Conservation (phyloP, 2,113 vertebrate species). For the Hippolais icterina region DNA sequence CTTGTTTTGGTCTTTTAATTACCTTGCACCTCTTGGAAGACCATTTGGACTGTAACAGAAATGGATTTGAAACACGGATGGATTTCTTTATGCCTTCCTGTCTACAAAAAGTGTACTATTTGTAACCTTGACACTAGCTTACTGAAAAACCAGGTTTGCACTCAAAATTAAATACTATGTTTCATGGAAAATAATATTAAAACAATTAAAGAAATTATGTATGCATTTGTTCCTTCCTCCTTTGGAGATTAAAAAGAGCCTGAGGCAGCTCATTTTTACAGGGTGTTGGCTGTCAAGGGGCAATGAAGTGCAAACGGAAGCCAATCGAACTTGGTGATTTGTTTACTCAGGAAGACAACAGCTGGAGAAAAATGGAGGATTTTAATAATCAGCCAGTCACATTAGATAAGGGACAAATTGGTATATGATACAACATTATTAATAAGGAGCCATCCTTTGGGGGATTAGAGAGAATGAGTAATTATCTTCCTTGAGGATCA, state of each 20-base stretch:
- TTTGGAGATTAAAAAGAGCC: conserved; percentile 50
- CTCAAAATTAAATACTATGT: not conserved
- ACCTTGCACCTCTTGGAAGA: not conserved
- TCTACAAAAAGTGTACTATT: not conserved
- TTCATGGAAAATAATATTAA: not conserved
- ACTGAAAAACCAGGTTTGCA: not conserved
- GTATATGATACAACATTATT: conserved; percentile 34
- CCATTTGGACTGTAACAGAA: not conserved
- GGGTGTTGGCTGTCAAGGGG: conserved; percentile 62
- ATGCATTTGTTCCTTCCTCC: conserved; percentile 43
- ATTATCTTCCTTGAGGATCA: conserved; percentile 48
- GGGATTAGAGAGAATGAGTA: conserved; percentile 12
- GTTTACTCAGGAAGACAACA: conserved; percentile 66
- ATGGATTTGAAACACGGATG: not conserved
- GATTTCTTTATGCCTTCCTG: not conserved
- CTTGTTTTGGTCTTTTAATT: not conserved
- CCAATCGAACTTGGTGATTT: conserved; percentile 63
- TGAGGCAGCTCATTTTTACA: conserved; percentile 56
- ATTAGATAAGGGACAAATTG: conserved; percentile 40
- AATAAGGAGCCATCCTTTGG: conserved; percentile 34
- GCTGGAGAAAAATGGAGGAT: conserved; percentile 58
- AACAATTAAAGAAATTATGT: conserved; percentile 27
- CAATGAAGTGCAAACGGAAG: conserved; percentile 71
- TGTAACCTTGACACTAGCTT: not conserved
- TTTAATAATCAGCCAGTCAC: conserved; percentile 66